Evolutionary conservation across 2,797 vertebrate species (phyloP).

Genomic region (Macroramphosus scolopax): DNA sequence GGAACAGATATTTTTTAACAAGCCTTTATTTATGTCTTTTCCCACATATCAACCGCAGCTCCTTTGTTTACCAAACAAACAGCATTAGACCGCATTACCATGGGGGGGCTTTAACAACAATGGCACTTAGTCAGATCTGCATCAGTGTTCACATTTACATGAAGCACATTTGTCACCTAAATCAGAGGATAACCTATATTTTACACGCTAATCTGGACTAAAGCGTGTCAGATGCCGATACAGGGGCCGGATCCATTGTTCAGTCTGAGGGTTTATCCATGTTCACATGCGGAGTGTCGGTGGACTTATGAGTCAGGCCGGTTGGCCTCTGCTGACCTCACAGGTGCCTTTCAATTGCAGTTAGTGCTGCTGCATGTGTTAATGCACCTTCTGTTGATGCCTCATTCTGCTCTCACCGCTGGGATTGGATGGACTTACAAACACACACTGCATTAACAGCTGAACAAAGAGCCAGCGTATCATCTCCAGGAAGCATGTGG

Average conservation of each 20-base stretch:
- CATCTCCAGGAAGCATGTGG: no score
- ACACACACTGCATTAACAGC: neutral
- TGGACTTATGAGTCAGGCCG: conserved; percentile 66
- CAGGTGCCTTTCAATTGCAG: no score
- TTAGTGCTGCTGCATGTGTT: no score
- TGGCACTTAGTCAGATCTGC: conserved; percentile 41
- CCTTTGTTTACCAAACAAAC: conserved; percentile 32
- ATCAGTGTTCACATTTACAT: conserved; percentile 11
- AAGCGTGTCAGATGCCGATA: conserved; percentile 65
- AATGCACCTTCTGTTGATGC: conserved; percentile 11
- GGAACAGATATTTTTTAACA: no score
- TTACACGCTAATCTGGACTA: conserved; percentile 66
- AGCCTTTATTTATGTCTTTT: neutral
- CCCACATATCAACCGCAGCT: conserved; percentile 8
- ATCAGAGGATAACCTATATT: conserved; percentile 76
- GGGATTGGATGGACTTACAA: neutral
- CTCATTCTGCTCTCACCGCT: neutral
- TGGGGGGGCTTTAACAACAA: conserved; percentile 39
- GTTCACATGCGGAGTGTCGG: conserved; percentile 70
- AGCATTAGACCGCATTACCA: conserved; percentile 13
- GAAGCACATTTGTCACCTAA: conserved; percentile 52
- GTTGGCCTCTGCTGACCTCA: conserved; percentile 38
- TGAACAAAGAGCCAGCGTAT: no score
- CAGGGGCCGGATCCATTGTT: conserved; percentile 58
- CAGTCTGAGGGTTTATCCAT: conserved; percentile 61